Base-by-base conservation (phyloP, 2,113 vertebrate genomes). In the Trematomus loennbergii region DNA sequence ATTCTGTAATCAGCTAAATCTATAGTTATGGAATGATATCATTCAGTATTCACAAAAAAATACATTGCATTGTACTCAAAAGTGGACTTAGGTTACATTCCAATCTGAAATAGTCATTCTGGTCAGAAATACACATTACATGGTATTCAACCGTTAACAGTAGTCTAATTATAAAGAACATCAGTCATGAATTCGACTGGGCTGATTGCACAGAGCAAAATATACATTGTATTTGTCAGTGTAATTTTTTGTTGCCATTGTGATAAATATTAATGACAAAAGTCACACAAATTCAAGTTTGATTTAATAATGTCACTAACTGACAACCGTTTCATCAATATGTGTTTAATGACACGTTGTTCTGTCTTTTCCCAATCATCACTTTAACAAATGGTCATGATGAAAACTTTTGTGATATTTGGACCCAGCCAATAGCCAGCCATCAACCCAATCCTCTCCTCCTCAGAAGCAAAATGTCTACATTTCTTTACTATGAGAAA, bases 1-100 rank as follows among this genome's bases (percentile, higher is more conserved):
- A 77, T 65, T 55, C 20, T 87, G 59, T 57, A 75, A 8, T 79
- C 1, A 12, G 45, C 79, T 84, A 82, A 72, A 64, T 86, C 68
- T 85, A 85, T 60, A 48, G 46, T 72, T 58, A 64, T 22, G 60
- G 72, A 77, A 87, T 72, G 5, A 88, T 84, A 72, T 78, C 25
- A 82, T 75, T 63, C 46, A 64, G 81, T 81, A 82, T 78, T 87
- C 79, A 91, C 84, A 89, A 78, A 84, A 29, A 65, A 72, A 89
- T 50, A 83, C 77, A 89, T 65, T 78, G 45, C 72, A 75, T 43
- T 78, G 2, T 58, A 76, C 63, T 83, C 33, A 77, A 75, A 69
- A 69, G 57, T 75, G 48, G 67, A 75, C 33, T 9, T 49, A 3
- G 22, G 48, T 46, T 73, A 83, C 65, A 82, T 78, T 82, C 66